phyloP scores from a whole-genome alignment of 2,888 invertebrate species.

The Drosophila kanekoi region DNA sequence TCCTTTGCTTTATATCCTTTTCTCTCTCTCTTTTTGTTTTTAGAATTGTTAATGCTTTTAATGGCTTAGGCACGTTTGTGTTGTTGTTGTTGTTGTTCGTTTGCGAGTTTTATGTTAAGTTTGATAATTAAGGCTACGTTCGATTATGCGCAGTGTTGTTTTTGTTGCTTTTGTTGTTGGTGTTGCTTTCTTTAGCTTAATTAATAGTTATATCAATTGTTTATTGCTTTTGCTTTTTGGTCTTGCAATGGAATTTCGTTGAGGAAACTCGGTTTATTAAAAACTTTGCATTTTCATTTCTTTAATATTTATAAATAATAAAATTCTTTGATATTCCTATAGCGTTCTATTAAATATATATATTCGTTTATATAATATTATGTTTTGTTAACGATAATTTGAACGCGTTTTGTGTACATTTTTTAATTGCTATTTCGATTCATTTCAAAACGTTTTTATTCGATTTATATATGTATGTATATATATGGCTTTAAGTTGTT shows the following conservation, averaged over 20 bases:
- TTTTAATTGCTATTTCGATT: not conserved
- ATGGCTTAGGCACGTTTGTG: slow-evolving; percentile 72
- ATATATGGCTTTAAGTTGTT: slow-evolving; percentile 5
- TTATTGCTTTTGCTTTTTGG: slow-evolving; percentile 44
- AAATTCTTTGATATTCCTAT: slow-evolving; percentile 24
- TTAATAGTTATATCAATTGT: slow-evolving; percentile 14
- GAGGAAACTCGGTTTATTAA: slow-evolving; percentile 9
- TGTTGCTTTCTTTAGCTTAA: not conserved
- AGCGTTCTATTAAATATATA: slow-evolving; percentile 8
- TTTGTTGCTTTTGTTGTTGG: slow-evolving; percentile 23
- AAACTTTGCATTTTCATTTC: slow-evolving; percentile 2
- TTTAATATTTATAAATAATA: slow-evolving; percentile 3
- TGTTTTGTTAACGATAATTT: slow-evolving; percentile 13
- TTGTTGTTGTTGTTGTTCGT: slow-evolving; percentile 34
- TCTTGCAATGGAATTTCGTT: slow-evolving; percentile 35
- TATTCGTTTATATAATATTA: slow-evolving; percentile 4
- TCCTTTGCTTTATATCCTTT: not conserved
- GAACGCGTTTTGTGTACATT: slow-evolving; percentile 18
- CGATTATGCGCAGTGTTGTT: slow-evolving; percentile 42
- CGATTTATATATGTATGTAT: slow-evolving; percentile 1
- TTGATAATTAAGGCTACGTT: slow-evolving; percentile 40
- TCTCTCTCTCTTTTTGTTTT: not conserved
- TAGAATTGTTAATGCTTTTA: slow-evolving; percentile 39
- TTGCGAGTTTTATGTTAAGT: slow-evolving; percentile 51
- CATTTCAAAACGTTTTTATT: not conserved